A percentile compares a stretch with the other conserved stretches of the same genome.
Conservation (phyloP, 2,888 invertebrate species). For the Drosophila ustulata region DNA sequence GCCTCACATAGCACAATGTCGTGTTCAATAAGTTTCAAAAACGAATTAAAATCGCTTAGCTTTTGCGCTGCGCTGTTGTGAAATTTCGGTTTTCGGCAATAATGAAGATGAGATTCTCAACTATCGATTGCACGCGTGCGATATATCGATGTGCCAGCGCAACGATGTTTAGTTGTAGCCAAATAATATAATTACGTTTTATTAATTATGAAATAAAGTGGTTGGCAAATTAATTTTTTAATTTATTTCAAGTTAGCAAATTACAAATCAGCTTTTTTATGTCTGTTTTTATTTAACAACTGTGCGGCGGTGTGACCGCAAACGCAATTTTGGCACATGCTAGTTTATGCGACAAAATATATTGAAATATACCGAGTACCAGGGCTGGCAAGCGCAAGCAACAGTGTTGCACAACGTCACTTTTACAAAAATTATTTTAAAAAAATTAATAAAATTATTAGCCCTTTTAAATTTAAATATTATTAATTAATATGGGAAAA, state of each 20-base stretch:
- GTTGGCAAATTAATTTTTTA: no score
- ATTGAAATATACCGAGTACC: not conserved
- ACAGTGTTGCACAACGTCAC: slow-evolving; percentile 30
- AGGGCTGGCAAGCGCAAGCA: slow-evolving; percentile 34
- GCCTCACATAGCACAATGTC: slow-evolving; percentile 56
- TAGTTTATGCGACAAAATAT: not conserved
- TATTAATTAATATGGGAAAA: no score
- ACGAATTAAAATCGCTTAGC: slow-evolving; percentile 39
- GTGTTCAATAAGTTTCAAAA: slow-evolving; percentile 42
- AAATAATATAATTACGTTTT: no score
- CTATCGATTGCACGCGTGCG: not conserved
- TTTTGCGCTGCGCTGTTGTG: slow-evolving; percentile 68
- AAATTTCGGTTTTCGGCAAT: slow-evolving; percentile 67
- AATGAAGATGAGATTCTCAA: slow-evolving; percentile 11
- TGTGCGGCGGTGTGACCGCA: no score
- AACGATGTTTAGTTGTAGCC: no score
- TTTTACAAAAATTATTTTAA: not conserved
- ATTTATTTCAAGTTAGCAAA: no score
- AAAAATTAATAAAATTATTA: not conserved
- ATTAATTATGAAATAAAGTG: no score
- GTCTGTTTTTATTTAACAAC: no score
- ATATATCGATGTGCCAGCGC: slow-evolving; percentile 5
- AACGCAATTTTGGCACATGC: no score
- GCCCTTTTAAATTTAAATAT: no score
- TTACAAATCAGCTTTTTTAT: no score